Evolutionary conservation across 2,113 vertebrate genomes (phyloP).

Genomic region (Nesoenas mayeri): DNA sequence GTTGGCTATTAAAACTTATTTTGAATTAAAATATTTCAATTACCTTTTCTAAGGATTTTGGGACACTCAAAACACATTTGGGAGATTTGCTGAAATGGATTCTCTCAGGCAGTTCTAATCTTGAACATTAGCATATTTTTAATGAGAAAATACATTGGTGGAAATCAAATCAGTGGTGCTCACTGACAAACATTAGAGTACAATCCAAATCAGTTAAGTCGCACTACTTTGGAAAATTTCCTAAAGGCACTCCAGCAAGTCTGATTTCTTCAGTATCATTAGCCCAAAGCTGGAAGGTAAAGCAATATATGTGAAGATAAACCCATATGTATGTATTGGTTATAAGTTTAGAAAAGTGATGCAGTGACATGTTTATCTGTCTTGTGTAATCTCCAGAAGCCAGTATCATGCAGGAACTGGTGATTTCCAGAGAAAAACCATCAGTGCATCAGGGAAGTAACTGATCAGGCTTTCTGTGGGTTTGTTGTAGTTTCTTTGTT

Average conservation of each 20-base stretch:
- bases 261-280: not conserved
- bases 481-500: not conserved
- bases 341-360: not conserved
- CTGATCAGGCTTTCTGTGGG: not conserved
- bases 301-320: not conserved
- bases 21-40: not conserved
- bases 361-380: not conserved
- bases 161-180: not conserved
- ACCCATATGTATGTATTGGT: not conserved
- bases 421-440: not conserved
- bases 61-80: not conserved
- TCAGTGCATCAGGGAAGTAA: not conserved
- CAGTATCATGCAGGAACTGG: not conserved
- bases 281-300: not conserved
- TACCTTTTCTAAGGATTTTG: not conserved
- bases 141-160: not conserved
- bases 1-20: not conserved
- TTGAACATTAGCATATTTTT: not conserved
- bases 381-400: not conserved
- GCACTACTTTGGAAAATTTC: not conserved
- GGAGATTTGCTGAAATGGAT: not conserved
- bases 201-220: not conserved
- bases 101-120: not conserved
- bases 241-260: not conserved
- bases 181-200: not conserved